phyloP scores from a whole-genome alignment of 2,888 invertebrate species.

The Drosophila flavopinicola region DNA sequence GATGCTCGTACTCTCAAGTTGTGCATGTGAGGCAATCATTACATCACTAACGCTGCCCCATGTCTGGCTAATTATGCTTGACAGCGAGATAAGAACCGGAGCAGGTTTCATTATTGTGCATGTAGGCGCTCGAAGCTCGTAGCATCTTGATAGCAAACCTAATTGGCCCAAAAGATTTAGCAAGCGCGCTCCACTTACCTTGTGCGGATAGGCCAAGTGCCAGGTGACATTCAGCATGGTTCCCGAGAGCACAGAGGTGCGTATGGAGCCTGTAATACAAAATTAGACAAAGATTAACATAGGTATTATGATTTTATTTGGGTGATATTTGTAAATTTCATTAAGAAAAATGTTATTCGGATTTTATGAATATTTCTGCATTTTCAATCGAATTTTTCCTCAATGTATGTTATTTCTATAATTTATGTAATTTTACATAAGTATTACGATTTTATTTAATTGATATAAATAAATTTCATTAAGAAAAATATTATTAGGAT shows the following conservation, averaged over 20 bases:
- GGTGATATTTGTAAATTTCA: too few relatives aligned
- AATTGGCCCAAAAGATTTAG: constrained; percentile 28
- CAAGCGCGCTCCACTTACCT: constrained; percentile 86
- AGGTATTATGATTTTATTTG: constrained; percentile 8
- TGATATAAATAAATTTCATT: too few relatives aligned
- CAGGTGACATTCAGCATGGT: constrained; percentile 95
- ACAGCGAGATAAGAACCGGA: constrained; percentile 49
- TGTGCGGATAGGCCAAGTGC: constrained; percentile 97
- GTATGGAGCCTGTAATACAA: constrained; percentile 91
- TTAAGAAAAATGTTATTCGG: too few relatives aligned
- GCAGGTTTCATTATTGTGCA: constrained; percentile 57
- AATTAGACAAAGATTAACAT: constrained; percentile 48
- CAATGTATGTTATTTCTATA: too few relatives aligned
- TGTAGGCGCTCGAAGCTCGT: constrained; percentile 54
- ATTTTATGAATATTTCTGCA: too few relatives aligned
- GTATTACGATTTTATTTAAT: constrained; percentile 1
- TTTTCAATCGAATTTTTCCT: too few relatives aligned
- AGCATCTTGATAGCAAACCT: constrained; percentile 33
- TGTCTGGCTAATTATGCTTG: constrained; percentile 48
- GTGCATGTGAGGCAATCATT: constrained; percentile 74
- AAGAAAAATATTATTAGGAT: too few relatives aligned
- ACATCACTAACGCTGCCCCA: constrained; percentile 39
- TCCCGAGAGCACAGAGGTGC: constrained; percentile 92
- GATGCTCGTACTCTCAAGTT: constrained; percentile 18
- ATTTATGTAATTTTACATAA: too few relatives aligned